Percentiles rank a stretch among this genome's conserved stretches.
These are phyloP conservation scores for Actenoides lindsayi DNA, from an alignment of 2,113 vertebrate species.

Conservation along the genomic window DNA sequence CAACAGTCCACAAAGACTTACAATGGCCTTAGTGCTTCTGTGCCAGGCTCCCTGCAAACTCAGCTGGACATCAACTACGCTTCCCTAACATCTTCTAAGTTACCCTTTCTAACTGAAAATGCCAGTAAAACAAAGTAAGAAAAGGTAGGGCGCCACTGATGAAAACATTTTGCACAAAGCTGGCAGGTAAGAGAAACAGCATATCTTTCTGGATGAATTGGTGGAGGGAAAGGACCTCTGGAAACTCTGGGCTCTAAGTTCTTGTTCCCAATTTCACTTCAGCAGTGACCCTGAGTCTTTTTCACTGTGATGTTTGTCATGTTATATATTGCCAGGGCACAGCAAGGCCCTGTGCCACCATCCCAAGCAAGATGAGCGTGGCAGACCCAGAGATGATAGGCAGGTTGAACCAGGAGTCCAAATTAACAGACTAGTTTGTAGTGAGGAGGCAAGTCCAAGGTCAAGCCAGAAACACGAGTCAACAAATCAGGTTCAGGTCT, in stretches of 20 bases:
- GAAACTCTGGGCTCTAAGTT: background rate
- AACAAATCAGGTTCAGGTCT: background rate
- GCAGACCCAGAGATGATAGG: background rate
- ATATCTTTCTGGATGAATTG: background rate
- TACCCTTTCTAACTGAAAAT: background rate
- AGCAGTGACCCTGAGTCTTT: background rate
- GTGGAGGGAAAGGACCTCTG: background rate
- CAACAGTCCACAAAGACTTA: background rate
- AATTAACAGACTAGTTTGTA: background rate
- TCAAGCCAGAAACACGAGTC: background rate
- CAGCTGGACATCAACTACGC: background rate
- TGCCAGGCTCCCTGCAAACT: background rate
- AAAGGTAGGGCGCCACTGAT: background rate
- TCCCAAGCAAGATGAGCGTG: background rate
- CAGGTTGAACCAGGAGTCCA: background rate
- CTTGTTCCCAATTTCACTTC: background rate
- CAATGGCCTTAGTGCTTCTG: background rate
- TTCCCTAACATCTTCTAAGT: background rate
- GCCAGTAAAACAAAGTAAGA: background rate
- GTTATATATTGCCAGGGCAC: fast-evolving
- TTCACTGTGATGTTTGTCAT: background rate
- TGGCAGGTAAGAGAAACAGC: background rate
- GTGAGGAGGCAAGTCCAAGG: background rate
- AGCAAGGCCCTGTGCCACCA: background rate
- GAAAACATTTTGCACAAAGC: background rate